These are phyloP conservation scores for Gallinago nigripennis DNA, from an alignment of 2,797 vertebrate species.

Conservation along the genomic window DNA sequence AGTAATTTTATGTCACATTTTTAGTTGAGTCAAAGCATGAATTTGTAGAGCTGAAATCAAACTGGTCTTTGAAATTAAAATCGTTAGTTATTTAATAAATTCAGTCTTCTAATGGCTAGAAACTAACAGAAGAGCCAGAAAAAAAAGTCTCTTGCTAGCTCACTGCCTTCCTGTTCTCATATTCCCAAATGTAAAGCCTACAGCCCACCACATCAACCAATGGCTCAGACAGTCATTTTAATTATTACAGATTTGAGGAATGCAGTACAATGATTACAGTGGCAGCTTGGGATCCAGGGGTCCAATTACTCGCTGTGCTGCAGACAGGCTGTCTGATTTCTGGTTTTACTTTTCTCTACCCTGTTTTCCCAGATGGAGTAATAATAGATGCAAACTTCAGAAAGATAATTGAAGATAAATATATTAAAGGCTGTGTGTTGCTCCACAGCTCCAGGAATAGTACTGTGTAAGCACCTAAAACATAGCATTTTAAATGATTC, in stretches of 20 bases:
- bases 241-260: conserved; percentile 46
- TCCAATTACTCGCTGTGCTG: conserved; percentile 20
- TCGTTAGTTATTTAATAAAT: neutral
- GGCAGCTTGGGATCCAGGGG: conserved; percentile 6
- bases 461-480: neutral
- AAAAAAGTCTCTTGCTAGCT: neutral
- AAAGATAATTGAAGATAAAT: conserved; percentile 20
- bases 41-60: neutral
- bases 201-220: neutral
- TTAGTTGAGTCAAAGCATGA: neutral
- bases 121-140: neutral
- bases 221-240: conserved; percentile 19
- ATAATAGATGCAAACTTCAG: conserved; percentile 31
- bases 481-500: neutral
- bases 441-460: neutral
- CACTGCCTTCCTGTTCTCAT: neutral
- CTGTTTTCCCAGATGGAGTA: conserved; percentile 11
- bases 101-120: neutral
- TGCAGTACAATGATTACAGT: conserved; percentile 11
- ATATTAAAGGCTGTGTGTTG: neutral
- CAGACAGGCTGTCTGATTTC: conserved; percentile 44
- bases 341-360: conserved; percentile 17
- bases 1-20: neutral
- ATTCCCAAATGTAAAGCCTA: neutral
- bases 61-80: neutral